Evolutionary conservation across 2,797 vertebrate species (phyloP), one percentile per base, ranked within the genome.

Genomic region (Siniperca undulata): DNA sequence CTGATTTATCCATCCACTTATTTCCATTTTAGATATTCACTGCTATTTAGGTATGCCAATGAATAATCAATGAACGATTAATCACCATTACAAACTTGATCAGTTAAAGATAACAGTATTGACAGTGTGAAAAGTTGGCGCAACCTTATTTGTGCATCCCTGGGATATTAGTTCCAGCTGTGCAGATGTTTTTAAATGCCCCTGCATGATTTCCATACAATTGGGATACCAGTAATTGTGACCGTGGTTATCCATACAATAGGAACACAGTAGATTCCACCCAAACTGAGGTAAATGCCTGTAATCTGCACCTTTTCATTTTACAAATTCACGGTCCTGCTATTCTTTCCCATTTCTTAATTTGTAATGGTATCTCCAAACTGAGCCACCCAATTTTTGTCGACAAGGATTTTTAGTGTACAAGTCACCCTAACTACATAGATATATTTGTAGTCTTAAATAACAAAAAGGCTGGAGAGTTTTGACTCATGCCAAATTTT

Each of bases 301-400:
- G 71, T 74, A 16, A 0, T 34, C 58, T 85, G 58, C 66, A 64
- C 12, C 19, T 74, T 11, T 74, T 59, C 34, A 53, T 61, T n/a
- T 74, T 82, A 85, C 65, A 55, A 46, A 64, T 56, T 75, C 27
- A 64, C 20, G 19, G 0, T n/a, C 24, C 75, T 60, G 69, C 61
- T 58, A 2, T 74, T 80, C n/a, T 66, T n/a, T n/a, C n/a, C 10
- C 13, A 27, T 19, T 48, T 70, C 20, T 73, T 64, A 34, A 52
- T 66, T 30, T 78, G 9, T 52, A 19, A 12, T 27, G 9, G 16
- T 53, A 46, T 59, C 46, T 22, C 14, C 4, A 73, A 76, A 75
- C 27, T 52, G 3, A 77, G 75, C 22, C 24, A 20, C 1, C 17
- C 2, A 46, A 4, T 30, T 70, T 38, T 38, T 50, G 13, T 56